phyloP scores from a whole-genome alignment of 1,140 invertebrate species.

The Drosophila asahinai region DNA sequence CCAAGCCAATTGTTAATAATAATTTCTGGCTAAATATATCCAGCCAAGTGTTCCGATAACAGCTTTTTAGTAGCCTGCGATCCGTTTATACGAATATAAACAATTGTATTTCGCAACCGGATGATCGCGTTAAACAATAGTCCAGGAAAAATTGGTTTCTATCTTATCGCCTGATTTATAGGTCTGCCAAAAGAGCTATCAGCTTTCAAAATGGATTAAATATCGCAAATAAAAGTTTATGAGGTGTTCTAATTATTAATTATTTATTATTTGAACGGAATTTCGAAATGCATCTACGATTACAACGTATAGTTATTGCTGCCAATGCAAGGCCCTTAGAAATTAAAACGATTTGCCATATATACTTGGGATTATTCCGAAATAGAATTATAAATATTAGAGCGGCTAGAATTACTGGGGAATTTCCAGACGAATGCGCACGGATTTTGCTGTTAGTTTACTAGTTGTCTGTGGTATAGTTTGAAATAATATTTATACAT shows the following conservation, averaged over 20 bases:
- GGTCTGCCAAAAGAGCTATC: slow-evolving; percentile 10
- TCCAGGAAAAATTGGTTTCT: slow-evolving; percentile 15
- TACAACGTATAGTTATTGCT: too few species aligned
- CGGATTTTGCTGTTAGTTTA: not conserved
- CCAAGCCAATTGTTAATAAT: slow-evolving; percentile 4
- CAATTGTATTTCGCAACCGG: slow-evolving; percentile 30
- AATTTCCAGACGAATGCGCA: not conserved
- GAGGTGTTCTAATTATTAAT: not conserved
- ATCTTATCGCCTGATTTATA: slow-evolving; percentile 54
- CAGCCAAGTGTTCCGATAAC: not conserved
- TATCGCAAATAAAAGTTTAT: slow-evolving; percentile 24
- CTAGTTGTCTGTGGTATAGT: not conserved
- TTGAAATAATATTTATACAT: slow-evolving; percentile 1
- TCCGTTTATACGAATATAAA: not conserved
- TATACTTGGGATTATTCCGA: slow-evolving; percentile 1
- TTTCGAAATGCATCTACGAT: not conserved
- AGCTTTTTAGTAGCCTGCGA: too few species aligned
- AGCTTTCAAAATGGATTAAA: slow-evolving; percentile 17
- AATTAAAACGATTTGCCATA: not conserved
- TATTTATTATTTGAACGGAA: slow-evolving; percentile 33
- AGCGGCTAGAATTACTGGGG: not conserved
- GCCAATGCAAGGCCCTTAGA: not conserved
- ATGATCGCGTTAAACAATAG: slow-evolving; percentile 14
- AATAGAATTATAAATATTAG: not conserved
- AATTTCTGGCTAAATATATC: slow-evolving; percentile 29